Percentiles rank a stretch among this genome's conserved stretches.
Evolutionary conservation across 53 echinoderm and acorn worm species (phyloP).

Genomic region (Pentamera pediparva): DNA sequence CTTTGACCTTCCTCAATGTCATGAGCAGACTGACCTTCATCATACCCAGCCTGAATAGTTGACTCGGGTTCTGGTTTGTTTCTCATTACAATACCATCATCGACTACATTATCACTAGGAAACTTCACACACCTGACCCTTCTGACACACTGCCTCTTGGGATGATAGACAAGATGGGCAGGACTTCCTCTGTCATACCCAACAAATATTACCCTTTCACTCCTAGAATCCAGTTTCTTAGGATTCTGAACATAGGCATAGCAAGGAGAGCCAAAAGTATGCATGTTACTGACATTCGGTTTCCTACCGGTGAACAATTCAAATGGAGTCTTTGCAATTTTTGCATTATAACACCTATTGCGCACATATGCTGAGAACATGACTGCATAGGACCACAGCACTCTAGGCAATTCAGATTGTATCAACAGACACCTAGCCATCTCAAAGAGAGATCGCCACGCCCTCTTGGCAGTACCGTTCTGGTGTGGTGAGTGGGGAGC

Average conservation of each 20-base stretch:
- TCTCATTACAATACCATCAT: not conserved
- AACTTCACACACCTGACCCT: slow-evolving; percentile 22
- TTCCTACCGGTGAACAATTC: slow-evolving; percentile 30
- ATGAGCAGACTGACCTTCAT: not conserved
- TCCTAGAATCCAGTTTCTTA: slow-evolving; percentile 25
- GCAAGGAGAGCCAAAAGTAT: slow-evolving; percentile 30
- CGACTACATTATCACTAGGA: not conserved
- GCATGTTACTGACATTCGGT: slow-evolving; percentile 28
- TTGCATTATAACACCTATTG: slow-evolving; percentile 36
- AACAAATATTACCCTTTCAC: slow-evolving; percentile 20
- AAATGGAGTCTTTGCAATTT: slow-evolving; percentile 1
- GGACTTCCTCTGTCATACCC: slow-evolving; percentile 41
- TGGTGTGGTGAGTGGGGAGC: slow-evolving; percentile 46
- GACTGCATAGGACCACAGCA: slow-evolving; percentile 44
- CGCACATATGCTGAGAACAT: slow-evolving; percentile 32
- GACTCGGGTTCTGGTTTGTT: not conserved
- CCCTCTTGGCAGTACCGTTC: slow-evolving; percentile 44
- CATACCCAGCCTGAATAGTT: not conserved
- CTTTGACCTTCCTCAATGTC: not conserved
- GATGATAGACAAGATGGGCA: slow-evolving; percentile 33
- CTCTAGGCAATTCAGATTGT: slow-evolving; percentile 24
- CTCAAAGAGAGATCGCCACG: slow-evolving; percentile 44
- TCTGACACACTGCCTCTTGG: not conserved
- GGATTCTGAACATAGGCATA: slow-evolving; percentile 31
- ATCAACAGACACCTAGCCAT: slow-evolving; percentile 40